phyloP scores from a whole-genome alignment of 2,888 invertebrate genomes.

The Protula sp. region DNA sequence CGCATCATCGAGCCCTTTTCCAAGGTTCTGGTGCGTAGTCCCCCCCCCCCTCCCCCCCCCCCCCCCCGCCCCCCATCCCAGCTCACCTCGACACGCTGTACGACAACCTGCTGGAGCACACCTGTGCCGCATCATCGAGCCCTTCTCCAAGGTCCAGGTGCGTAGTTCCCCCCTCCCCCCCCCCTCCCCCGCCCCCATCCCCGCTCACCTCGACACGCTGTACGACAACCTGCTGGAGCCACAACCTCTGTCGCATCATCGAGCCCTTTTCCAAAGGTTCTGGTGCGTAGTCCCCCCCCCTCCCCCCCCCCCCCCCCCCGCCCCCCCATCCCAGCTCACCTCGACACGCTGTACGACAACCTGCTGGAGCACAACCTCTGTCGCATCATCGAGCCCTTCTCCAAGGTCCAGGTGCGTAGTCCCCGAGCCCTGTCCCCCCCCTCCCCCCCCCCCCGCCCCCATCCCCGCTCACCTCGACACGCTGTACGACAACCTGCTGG shows the following conservation, averaged over 20 bases:
- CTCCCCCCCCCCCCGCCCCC: too few species aligned
- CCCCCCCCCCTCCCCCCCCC: too few species aligned
- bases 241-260: slow-evolving; percentile 94
- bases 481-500: too few species aligned
- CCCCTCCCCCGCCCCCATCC: too few species aligned
- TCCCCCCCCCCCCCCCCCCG: slow-evolving; percentile 61
- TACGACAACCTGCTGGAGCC: slow-evolving; percentile 99
- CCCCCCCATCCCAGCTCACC: slow-evolving; percentile 92
- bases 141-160: slow-evolving; percentile 91
- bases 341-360: slow-evolving; percentile 93
- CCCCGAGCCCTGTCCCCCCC: too few species aligned
- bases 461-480: too few species aligned
- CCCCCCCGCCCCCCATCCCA: too few species aligned
- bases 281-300: too few species aligned
- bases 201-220: slow-evolving; percentile 92
- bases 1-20: too few species aligned
- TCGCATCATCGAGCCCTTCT: slow-evolving; percentile 97
- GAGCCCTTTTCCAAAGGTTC: slow-evolving; percentile 97
- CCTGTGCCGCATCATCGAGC: slow-evolving; percentile 95
- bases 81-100: slow-evolving; percentile 95
- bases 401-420: slow-evolving; percentile 74
- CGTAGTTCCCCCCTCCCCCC: too few species aligned
- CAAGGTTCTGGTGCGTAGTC: too few species aligned
- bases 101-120: slow-evolving; percentile 98
- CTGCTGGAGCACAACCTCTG: slow-evolving; percentile 99